Evolutionary conservation across 2,113 vertebrate species (phyloP).

Genomic region (Axis porcinus): DNA sequence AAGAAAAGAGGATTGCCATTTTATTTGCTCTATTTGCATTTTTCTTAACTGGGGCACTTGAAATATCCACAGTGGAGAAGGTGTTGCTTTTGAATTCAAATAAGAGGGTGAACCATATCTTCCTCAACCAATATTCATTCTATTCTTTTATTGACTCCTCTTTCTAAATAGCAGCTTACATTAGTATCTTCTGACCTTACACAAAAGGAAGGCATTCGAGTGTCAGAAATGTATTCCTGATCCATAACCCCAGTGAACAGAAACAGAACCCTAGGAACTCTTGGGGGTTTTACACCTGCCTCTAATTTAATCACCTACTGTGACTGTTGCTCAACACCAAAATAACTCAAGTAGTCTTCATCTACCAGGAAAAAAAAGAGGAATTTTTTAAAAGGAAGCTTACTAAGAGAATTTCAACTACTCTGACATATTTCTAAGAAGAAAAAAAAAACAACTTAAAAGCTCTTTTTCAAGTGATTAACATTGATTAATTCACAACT

Average conservation of each 20-base stretch:
- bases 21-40: conserved; percentile 4
- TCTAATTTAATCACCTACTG: conserved; percentile 68
- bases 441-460: conserved; percentile 57
- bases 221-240: background rate
- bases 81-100: background rate
- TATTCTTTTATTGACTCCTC: background rate
- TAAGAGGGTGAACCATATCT: conserved; percentile 1
- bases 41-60: background rate
- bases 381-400: conserved; percentile 68
- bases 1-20: background rate
- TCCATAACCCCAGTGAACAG: background rate
- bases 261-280: conserved; percentile 8
- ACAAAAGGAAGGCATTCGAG: background rate
- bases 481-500: conserved; percentile 80
- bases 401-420: conserved; percentile 73
- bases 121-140: background rate
- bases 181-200: background rate
- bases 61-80: conserved; percentile 29
- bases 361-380: conserved; percentile 51
- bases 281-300: conserved; percentile 57
- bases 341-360: conserved; percentile 69
- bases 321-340: conserved; percentile 76
- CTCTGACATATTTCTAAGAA: conserved; percentile 68
- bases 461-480: conserved; percentile 82
- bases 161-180: background rate